Conservation (phyloP, 2,113 vertebrate genomes). For the Hyperopisus bebe region DNA sequence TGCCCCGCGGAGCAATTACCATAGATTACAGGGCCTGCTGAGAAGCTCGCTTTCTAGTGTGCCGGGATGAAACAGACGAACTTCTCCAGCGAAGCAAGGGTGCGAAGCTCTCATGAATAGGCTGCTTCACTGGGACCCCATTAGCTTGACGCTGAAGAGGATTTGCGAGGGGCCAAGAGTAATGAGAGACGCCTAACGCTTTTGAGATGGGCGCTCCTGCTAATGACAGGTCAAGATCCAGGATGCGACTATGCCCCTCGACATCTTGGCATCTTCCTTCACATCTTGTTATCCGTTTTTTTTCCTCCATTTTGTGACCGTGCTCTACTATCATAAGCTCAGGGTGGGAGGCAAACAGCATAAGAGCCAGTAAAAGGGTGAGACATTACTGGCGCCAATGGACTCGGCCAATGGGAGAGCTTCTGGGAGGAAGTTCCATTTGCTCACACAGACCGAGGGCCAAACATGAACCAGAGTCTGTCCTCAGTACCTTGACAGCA, state of each 20-base stretch:
- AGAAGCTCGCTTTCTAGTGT: constrained; percentile 15
- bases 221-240: constrained; percentile 70
- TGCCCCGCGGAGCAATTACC: constrained; percentile 24
- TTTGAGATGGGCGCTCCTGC: constrained; percentile 59
- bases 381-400: neutral
- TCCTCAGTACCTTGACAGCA: neutral
- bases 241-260: constrained; percentile 59
- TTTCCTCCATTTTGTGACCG: neutral
- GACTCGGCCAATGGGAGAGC: neutral
- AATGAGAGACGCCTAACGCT: constrained; percentile 57
- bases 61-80: constrained; percentile 16
- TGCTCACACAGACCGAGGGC: neutral
- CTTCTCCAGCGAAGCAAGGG: constrained; percentile 18
- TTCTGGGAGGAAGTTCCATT: neutral
- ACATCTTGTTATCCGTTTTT: constrained; percentile 20
- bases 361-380: neutral
- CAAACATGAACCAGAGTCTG: neutral
- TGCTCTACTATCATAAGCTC: neutral
- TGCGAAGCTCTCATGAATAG: constrained; percentile 43
- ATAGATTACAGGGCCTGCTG: constrained; percentile 21
- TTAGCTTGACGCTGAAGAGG: constrained; percentile 52
- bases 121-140: constrained; percentile 39
- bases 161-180: constrained; percentile 42
- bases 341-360: neutral
- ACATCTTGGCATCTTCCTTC: constrained; percentile 52